These are phyloP conservation scores for Patagioenas fasciata DNA, from an alignment of 2,113 vertebrate genomes.

Conservation along the genomic window DNA sequence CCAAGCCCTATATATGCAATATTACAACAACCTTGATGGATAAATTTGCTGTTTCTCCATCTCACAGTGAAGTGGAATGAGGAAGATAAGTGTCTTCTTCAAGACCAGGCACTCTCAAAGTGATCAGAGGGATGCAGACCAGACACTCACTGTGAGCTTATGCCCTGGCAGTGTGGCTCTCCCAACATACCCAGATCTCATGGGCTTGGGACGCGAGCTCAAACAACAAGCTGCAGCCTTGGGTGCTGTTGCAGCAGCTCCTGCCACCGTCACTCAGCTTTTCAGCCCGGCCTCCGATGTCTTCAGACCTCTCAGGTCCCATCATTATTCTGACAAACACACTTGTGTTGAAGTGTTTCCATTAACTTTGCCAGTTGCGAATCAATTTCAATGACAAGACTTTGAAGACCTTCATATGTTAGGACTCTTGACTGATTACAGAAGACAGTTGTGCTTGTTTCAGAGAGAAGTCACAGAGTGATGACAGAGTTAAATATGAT, in stretches of 20 bases:
- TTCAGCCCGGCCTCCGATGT: background rate
- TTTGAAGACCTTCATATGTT: background rate
- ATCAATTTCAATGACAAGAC: background rate
- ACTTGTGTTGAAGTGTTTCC: background rate
- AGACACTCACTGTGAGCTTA: fast-evolving
- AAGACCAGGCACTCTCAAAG: background rate
- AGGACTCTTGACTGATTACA: background rate
- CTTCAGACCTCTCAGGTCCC: background rate
- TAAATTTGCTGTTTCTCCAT: background rate
- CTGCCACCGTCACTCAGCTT: background rate
- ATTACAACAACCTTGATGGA: background rate
- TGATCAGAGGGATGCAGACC: background rate
- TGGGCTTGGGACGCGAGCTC: background rate
- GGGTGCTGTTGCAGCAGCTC: background rate
- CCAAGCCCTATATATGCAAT: background rate
- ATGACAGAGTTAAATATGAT: background rate
- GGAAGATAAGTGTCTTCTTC: background rate
- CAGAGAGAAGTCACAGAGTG: background rate
- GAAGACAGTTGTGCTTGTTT: background rate
- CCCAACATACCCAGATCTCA: background rate
- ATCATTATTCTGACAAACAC: background rate
- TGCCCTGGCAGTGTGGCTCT: background rate
- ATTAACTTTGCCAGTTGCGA: background rate
- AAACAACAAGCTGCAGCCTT: background rate
- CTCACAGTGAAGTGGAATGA: background rate